These are phyloP conservation scores for Athene noctua DNA, from an alignment of 2,113 vertebrate species.

Conservation along the genomic window DNA sequence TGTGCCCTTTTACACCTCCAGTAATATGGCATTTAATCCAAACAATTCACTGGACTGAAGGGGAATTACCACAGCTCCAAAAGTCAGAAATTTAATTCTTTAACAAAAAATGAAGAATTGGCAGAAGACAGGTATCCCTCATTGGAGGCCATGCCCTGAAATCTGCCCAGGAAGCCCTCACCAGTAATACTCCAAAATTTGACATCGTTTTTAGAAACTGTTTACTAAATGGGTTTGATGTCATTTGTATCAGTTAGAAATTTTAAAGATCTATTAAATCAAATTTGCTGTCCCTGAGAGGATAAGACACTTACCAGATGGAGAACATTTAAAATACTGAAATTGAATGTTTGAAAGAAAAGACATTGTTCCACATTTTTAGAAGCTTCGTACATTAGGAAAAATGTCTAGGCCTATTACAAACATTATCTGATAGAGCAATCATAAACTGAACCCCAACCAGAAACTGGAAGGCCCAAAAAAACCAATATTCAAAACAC, in stretches of 20 bases:
- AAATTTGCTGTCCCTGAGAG: background rate
- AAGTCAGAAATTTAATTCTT: background rate
- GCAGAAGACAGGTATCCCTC: background rate
- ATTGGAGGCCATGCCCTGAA: background rate
- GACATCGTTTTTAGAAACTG: background rate
- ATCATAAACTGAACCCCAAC: background rate
- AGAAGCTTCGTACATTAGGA: background rate
- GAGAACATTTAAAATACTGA: background rate
- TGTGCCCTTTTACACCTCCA: background rate
- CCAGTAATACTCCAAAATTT: background rate
- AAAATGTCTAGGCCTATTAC: background rate
- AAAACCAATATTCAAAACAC: background rate
- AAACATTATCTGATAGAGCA: background rate
- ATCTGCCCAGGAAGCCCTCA: background rate
- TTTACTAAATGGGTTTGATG: background rate
- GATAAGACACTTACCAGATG: background rate
- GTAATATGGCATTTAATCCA: background rate
- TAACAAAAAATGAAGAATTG: background rate
- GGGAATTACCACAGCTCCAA: background rate
- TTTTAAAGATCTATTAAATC: background rate
- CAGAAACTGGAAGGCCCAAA: background rate
- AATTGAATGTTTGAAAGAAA: background rate
- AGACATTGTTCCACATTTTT: background rate
- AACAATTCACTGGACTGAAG: background rate
- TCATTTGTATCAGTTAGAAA: background rate